These are phyloP conservation scores for Indicator maculatus DNA, from an alignment of 2,113 vertebrate species.

Conservation along the genomic window DNA sequence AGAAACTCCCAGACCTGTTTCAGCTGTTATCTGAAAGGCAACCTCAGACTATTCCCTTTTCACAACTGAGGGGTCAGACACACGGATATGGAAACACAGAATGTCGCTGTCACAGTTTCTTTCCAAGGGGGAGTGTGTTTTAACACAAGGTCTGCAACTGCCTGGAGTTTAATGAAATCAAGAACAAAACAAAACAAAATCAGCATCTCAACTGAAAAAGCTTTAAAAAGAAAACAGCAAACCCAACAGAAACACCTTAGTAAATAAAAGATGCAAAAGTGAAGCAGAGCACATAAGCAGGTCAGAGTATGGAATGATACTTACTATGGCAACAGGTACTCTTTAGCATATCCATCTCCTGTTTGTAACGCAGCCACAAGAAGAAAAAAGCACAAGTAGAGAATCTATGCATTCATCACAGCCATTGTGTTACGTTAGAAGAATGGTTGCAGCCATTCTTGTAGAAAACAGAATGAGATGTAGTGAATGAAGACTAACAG, in stretches of 20 bases:
- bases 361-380: conserved; percentile 95
- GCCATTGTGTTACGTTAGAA: conserved; percentile 84
- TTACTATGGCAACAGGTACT: conserved; percentile 99
- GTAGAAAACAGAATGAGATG: conserved; percentile 79
- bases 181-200: not conserved
- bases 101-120: not conserved
- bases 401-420: conserved; percentile 97
- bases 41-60: conserved; percentile 47
- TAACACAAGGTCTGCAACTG: not conserved
- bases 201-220: conserved; percentile 37
- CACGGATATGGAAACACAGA: conserved; percentile 45
- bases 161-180: not conserved
- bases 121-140: not conserved
- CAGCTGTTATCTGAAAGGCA: not conserved
- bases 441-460: conserved; percentile 88
- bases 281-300: conserved; percentile 83
- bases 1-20: conserved; percentile 12
- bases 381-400: conserved; percentile 99
- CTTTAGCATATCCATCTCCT: conserved; percentile 99
- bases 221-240: not conserved
- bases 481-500: conserved; percentile 77
- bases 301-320: conserved; percentile 84
- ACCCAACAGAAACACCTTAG: conserved; percentile 12
- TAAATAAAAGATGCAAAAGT: conserved; percentile 69
- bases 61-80: not conserved